Evolutionary conservation across 2,888 invertebrate genomes (phyloP).

Genomic region (Andrena fulva): DNA sequence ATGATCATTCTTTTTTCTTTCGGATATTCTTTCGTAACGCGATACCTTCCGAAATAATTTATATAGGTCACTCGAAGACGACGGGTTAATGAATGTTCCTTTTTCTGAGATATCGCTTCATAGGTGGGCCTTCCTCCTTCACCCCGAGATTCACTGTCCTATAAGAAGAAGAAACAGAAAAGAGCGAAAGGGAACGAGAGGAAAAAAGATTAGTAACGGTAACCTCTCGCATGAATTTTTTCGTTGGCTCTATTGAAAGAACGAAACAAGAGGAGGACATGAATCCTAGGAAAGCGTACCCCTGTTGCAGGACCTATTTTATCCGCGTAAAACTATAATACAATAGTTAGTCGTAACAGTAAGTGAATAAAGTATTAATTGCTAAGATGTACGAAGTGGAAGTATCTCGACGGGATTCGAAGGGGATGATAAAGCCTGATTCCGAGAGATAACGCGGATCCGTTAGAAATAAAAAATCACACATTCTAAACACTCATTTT

Average conservation of each 20-base stretch:
- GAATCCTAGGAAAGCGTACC: constrained; percentile 54
- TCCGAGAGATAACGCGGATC: constrained; percentile 34
- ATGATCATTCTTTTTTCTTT: constrained; percentile 50
- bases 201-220: neutral
- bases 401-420: constrained; percentile 50
- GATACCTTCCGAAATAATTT: constrained; percentile 67
- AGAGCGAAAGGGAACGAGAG: neutral
- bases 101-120: constrained; percentile 76
- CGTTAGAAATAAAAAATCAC: constrained; percentile 51
- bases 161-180: constrained; percentile 36
- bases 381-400: constrained; percentile 57
- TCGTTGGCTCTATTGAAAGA: constrained; percentile 7
- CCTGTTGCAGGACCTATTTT: constrained; percentile 68
- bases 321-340: constrained; percentile 76
- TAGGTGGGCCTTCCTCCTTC: constrained; percentile 72
- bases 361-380: constrained; percentile 76
- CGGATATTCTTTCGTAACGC: constrained; percentile 59
- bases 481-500: constrained; percentile 52
- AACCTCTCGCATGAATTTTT: constrained; percentile 38
- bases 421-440: constrained; percentile 27
- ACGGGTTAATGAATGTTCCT: constrained; percentile 73
- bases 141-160: constrained; percentile 74
- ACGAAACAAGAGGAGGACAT: constrained; percentile 33
- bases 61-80: constrained; percentile 69
- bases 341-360: constrained; percentile 77